phyloP scores from a whole-genome alignment of 2,113 vertebrate species.

The Hiodon alosoides region DNA sequence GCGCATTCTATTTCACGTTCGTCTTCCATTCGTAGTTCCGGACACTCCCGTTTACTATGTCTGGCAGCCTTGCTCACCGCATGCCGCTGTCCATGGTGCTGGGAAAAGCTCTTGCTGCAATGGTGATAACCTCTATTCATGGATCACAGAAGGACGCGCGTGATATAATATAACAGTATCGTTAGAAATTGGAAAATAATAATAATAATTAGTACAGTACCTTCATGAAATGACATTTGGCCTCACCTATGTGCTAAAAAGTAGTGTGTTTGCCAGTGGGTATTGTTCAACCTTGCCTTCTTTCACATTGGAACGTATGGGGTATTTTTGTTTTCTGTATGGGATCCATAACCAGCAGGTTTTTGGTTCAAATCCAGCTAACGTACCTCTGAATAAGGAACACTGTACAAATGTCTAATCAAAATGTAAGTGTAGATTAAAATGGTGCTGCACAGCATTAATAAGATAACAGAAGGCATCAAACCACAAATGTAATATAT shows the following conservation, averaged over 20 bases:
- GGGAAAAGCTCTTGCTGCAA: slow-evolving; percentile 31
- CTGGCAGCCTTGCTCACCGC: not conserved
- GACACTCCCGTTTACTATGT: not conserved
- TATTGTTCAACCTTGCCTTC: too few species aligned
- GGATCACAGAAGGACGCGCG: not conserved
- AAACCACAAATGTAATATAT: slow-evolving; percentile 33
- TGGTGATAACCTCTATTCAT: not conserved
- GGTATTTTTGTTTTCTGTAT: too few species aligned
- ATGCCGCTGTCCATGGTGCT: slow-evolving; percentile 59
- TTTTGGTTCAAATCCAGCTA: not conserved
- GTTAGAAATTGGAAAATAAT: too few species aligned
- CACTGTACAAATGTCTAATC: not conserved
- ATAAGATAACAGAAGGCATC: slow-evolving; percentile 31
- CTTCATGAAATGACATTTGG: too few species aligned
- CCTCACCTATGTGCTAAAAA: too few species aligned
- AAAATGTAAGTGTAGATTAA: slow-evolving; percentile 39
- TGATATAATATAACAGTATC: not conserved
- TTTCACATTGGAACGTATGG: too few species aligned
- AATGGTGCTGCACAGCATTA: slow-evolving; percentile 20
- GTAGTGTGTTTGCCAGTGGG: too few species aligned
- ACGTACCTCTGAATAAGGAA: not conserved
- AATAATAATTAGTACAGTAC: too few species aligned
- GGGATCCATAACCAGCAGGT: too few species aligned
- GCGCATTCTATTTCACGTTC: too few species aligned
- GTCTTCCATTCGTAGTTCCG: not conserved